phyloP scores from a whole-genome alignment of 1,140 invertebrate species.

The Pinna nobilis region DNA sequence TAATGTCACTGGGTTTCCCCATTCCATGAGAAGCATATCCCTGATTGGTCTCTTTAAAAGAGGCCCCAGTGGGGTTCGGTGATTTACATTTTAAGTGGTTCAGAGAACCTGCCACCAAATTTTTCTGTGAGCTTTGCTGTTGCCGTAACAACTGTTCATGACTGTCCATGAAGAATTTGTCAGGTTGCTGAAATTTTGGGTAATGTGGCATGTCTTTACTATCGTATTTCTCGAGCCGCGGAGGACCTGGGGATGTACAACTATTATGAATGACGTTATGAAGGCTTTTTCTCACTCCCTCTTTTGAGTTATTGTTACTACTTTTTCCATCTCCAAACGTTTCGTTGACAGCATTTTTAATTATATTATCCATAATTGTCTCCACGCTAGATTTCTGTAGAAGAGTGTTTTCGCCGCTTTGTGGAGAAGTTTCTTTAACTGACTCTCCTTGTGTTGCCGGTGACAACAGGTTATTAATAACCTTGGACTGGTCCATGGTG shows the following conservation, averaged over 20 bases:
- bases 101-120: too few species aligned
- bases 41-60: too few species aligned
- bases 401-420: neutral
- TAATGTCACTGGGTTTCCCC: too few species aligned
- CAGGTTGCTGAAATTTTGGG: neutral
- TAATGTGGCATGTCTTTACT: neutral
- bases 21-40: too few species aligned
- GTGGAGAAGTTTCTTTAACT: neutral
- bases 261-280: conserved; percentile 11
- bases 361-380: conserved; percentile 4
- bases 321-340: too few species aligned
- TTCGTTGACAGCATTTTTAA: conserved; percentile 20
- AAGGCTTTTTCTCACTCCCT: neutral
- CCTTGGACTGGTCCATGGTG: neutral
- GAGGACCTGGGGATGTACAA: too few species aligned
- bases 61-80: too few species aligned
- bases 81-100: too few species aligned
- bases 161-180: neutral
- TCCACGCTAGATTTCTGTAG: conserved; percentile 4
- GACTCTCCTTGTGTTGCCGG: neutral
- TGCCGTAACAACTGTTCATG: neutral
- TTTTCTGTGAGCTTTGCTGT: too few species aligned
- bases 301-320: too few species aligned
- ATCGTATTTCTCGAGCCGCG: neutral
- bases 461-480: too few species aligned